Conservation (phyloP, 2,797 vertebrate genomes). For the Sternarchorhynchus goeldii region DNA sequence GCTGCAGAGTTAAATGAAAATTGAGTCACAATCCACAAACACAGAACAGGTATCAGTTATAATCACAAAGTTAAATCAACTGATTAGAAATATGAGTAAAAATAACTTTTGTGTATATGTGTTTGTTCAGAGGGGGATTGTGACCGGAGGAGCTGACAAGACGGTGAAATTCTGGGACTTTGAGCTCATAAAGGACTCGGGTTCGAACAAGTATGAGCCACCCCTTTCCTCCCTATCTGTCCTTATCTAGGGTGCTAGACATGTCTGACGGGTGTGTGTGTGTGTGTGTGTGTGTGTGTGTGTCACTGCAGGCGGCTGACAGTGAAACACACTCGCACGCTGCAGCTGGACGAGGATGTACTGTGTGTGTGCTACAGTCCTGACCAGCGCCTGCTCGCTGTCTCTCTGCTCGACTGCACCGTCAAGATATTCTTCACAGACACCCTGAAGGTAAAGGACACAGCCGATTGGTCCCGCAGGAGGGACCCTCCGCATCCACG, state of each 20-base stretch:
- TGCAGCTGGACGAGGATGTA: constrained; percentile 94
- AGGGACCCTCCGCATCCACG: no score
- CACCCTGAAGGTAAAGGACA: constrained; percentile 84
- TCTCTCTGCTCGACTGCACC: constrained; percentile 91
- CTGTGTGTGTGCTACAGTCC: constrained; percentile 90
- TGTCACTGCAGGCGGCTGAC: constrained; percentile 77
- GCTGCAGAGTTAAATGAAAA: no score
- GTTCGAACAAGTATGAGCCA: constrained; percentile 79
- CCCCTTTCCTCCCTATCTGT: neutral
- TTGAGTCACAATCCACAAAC: no score
- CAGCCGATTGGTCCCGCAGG: neutral
- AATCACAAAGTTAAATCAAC: no score
- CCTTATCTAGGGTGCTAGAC: neutral
- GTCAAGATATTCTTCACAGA: constrained; percentile 95
- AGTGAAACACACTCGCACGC: constrained; percentile 83
- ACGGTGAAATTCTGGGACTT: constrained; percentile 97
- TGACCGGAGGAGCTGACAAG: constrained; percentile 93
- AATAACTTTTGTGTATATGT: constrained; percentile 29
- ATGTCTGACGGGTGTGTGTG: constrained; percentile 17
- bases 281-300: constrained; percentile 32
- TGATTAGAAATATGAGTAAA: neutral
- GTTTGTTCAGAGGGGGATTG: constrained; percentile 83
- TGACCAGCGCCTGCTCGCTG: constrained; percentile 86
- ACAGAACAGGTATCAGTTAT: no score
- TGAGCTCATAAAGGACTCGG: constrained; percentile 87